Evolutionary conservation across 1,140 invertebrate species (phyloP).

Genomic region (Papilio glaucus): DNA sequence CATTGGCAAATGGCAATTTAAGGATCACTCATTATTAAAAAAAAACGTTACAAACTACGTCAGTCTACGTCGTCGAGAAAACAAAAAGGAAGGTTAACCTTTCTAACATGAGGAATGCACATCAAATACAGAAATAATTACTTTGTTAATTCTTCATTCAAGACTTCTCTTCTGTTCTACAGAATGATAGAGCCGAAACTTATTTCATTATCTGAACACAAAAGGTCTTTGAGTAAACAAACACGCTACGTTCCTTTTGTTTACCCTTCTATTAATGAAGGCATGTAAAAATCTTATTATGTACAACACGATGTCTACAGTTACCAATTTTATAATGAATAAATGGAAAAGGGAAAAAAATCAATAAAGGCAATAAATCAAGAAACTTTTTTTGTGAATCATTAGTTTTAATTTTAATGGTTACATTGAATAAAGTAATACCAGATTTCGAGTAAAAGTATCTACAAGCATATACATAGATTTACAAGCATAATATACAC

Average conservation of each 20-base stretch:
- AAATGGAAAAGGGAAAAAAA: too few species aligned
- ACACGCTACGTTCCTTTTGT: constrained; percentile 36
- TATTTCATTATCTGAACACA: constrained; percentile 38
- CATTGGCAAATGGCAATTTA: too few species aligned
- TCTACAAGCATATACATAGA: too few species aligned
- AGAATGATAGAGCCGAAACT: constrained; percentile 33
- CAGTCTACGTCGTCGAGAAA: not conserved
- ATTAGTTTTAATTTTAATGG: too few species aligned
- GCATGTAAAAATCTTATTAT: constrained; percentile 14
- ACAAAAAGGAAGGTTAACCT: not conserved
- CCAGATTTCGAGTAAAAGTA: too few species aligned
- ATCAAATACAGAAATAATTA: constrained; percentile 16
- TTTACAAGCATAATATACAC: too few species aligned
- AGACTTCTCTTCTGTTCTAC: constrained; percentile 25
- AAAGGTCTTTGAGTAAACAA: constrained; percentile 38
- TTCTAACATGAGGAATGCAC: not conserved
- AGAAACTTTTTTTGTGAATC: too few species aligned
- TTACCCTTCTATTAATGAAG: constrained; percentile 32
- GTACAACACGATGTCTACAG: not conserved
- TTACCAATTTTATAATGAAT: constrained; percentile 1
- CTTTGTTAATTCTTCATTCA: constrained; percentile 27
- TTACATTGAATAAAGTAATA: too few species aligned
- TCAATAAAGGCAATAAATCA: too few species aligned
- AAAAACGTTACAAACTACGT: too few species aligned
- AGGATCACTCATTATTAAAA: too few species aligned